Evolutionary conservation across 2,888 invertebrate genomes (phyloP), one percentile per base, ranked within the genome.

Genomic region (Mystacides longicornis): DNA sequence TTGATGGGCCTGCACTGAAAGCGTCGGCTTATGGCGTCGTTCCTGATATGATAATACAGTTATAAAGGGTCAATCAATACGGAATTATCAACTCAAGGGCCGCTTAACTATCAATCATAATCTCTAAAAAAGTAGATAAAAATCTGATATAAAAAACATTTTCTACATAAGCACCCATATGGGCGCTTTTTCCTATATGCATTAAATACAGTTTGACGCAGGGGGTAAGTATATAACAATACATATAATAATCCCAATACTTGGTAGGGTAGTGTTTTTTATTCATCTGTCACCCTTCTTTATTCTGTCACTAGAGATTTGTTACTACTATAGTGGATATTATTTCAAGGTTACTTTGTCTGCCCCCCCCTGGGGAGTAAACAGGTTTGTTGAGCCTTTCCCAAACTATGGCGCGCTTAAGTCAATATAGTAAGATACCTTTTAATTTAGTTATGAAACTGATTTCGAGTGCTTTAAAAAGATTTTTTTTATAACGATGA

Each of bases 281-380:
- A 37, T 37, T 37, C 37, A 37, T 37, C 37, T 37, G 37, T 37
- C 37, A 37, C 37, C 37, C 37, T 37, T 37, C 37, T 37, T 37
- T 37, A 37, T 37, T 16, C 37, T 37, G 37, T 37, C 37, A 37
- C 37, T 37, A 37, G 37, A 37, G 37, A 37, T 37, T 37, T 37
- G 37, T 37, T 37, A 14, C 14, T 37, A 37, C 37, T 37, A 3
- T 14, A 37, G 37, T 7, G 37, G 37, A 37, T 37, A 37, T 37
- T 37, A 37, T 37, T 37, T 37, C 37, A 37, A 37, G 37, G 37
- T 37, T 37, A 37, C 37, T 37, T 37, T 37, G 37, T 37, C 37
- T 37, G 3, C 14, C 37, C 37, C n/a, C 37, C 37, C 37, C 14
- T 7, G 37, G n/a, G 14, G 37, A 3, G 3, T 37, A 37, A 37